phyloP scores from a whole-genome alignment of 2,888 invertebrate genomes.

The Andricus quercusramuli region DNA sequence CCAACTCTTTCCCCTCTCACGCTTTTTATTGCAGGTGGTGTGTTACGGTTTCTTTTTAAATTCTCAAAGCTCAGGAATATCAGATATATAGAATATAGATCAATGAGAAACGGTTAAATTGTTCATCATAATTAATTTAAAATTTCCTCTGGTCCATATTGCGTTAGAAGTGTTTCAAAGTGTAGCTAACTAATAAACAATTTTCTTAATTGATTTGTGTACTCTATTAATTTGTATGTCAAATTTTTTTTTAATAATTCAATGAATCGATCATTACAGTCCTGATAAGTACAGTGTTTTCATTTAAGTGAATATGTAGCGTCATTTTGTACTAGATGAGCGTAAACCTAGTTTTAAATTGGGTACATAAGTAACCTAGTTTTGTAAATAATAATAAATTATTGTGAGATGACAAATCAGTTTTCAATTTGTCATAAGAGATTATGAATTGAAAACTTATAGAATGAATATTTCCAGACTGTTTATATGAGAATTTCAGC shows the following conservation, averaged over 20 bases:
- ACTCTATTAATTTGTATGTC: not conserved
- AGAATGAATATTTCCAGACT: not conserved
- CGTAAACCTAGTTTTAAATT: not conserved
- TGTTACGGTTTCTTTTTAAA: not conserved
- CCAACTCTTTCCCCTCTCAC: not conserved
- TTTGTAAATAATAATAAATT: not conserved
- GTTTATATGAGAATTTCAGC: not conserved
- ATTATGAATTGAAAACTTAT: not conserved
- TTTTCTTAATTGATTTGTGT: not conserved
- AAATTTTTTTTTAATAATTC: too few species aligned
- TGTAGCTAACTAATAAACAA: not conserved
- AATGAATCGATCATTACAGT: too few species aligned
- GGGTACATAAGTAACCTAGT: not conserved
- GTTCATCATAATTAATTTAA: not conserved
- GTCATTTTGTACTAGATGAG: not conserved
- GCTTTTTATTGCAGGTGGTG: not conserved
- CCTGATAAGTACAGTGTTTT: too few species aligned
- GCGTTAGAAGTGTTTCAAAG: not conserved
- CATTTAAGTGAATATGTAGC: too few species aligned
- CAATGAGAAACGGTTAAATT: too few species aligned
- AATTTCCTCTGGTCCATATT: not conserved
- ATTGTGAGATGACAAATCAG: too few species aligned
- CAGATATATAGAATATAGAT: not conserved
- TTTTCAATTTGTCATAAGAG: not conserved
- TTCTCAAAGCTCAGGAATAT: not conserved